These are phyloP conservation scores for Tor tambroides DNA, from an alignment of 2,113 vertebrate species.

Conservation along the genomic window DNA sequence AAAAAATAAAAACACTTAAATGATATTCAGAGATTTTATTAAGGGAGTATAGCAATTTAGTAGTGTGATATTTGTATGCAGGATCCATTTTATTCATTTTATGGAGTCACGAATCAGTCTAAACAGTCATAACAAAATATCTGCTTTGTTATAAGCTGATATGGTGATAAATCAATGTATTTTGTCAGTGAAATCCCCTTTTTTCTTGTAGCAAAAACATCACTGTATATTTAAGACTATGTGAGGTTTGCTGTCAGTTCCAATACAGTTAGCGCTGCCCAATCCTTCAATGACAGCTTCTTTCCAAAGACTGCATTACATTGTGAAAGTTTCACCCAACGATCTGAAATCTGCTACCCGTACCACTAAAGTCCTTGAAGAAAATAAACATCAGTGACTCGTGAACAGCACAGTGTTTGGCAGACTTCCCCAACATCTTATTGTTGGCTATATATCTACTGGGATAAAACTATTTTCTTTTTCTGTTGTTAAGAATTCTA, in stretches of 20 bases:
- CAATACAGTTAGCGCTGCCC: neutral
- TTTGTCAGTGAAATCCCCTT: neutral
- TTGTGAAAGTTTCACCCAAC: neutral
- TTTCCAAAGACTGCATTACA: neutral
- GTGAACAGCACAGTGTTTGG: constrained; percentile 5
- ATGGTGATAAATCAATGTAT: neutral
- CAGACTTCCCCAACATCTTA: neutral
- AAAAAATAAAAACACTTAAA: no score
- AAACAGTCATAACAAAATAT: neutral
- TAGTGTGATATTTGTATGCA: no score
- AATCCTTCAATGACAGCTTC: neutral
- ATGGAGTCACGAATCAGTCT: neutral
- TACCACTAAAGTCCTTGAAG: neutral
- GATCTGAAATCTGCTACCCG: neutral
- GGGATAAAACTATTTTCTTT: neutral
- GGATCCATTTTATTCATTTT: no score
- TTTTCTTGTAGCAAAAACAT: neutral
- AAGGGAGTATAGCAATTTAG: no score
- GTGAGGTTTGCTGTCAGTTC: neutral
- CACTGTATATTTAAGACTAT: neutral
- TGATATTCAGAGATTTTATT: no score
- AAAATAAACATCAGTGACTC: neutral
- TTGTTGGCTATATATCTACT: neutral
- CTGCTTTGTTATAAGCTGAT: neutral
- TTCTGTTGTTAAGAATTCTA: neutral